Percentiles rank a stretch among this genome's conserved stretches.
Evolutionary conservation across 2,797 vertebrate species (phyloP).

Genomic region (Distichodus sexfasciatus): DNA sequence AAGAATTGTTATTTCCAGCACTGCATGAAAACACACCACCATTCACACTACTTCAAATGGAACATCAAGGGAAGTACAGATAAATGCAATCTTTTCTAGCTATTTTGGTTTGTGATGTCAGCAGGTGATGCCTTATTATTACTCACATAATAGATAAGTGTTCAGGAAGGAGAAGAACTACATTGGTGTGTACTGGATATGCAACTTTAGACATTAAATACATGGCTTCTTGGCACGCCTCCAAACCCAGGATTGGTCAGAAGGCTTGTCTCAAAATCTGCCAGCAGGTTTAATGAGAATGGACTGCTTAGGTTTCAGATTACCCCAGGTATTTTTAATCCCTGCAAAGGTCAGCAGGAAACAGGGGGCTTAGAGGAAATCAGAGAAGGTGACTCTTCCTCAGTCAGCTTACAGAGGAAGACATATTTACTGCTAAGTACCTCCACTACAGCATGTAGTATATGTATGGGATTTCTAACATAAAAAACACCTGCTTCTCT

Average conservation of each 20-base stretch:
- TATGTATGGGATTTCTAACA: neutral
- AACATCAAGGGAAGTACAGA: neutral
- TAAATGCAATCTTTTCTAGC: neutral
- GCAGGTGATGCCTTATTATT: neutral
- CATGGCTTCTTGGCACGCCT: neutral
- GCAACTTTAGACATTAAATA: neutral
- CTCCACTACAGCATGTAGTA: neutral
- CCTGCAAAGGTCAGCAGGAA: slow-evolving; percentile 71
- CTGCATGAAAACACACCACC: neutral
- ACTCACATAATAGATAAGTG: too few relatives aligned
- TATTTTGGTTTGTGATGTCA: neutral
- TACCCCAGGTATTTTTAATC: slow-evolving; percentile 68
- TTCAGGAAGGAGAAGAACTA: neutral
- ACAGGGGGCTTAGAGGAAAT: slow-evolving; percentile 69
- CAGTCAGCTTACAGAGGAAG: slow-evolving; percentile 37
- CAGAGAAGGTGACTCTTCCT: slow-evolving; percentile 56
- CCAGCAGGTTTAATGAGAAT: slow-evolving; percentile 37
- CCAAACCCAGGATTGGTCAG: slow-evolving; percentile 1
- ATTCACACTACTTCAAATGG: too few relatives aligned
- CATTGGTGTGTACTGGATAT: neutral
- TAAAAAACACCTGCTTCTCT: neutral
- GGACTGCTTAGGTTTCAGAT: slow-evolving; percentile 57
- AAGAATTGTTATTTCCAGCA: neutral
- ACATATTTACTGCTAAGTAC: slow-evolving; percentile 33
- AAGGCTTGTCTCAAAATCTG: too few relatives aligned